These are phyloP conservation scores for Vireo griseus DNA, from an alignment of 2,797 vertebrate species.

Conservation along the genomic window DNA sequence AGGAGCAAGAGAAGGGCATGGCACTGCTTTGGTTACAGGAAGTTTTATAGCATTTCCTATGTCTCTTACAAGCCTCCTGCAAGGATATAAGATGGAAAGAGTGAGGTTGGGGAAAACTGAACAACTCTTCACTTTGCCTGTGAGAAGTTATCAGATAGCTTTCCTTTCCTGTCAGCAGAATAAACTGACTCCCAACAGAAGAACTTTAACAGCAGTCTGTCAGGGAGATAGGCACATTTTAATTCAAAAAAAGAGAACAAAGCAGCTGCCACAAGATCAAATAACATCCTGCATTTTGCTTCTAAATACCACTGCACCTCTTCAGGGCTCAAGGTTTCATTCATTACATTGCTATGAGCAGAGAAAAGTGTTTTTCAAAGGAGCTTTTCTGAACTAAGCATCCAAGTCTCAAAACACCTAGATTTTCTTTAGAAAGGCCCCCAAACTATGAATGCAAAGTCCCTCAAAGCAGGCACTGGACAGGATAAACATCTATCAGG, in stretches of 20 bases:
- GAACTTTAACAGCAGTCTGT: slow-evolving; percentile 65
- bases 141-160: neutral
- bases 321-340: slow-evolving; percentile 39
- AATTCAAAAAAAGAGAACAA: slow-evolving; percentile 13
- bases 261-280: slow-evolving; percentile 53
- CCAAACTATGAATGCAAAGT: neutral
- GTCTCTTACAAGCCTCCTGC: neutral
- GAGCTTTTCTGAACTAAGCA: slow-evolving; percentile 15
- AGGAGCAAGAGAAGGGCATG: neutral
- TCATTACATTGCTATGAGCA: slow-evolving; percentile 44
- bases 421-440: neutral
- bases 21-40: neutral
- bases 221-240: slow-evolving; percentile 55
- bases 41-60: neutral
- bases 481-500: neutral
- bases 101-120: neutral
- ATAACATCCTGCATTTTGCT: slow-evolving; percentile 32
- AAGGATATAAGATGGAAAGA: neutral
- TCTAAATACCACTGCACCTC: slow-evolving; percentile 30
- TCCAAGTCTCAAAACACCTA: slow-evolving; percentile 2
- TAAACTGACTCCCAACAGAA: slow-evolving; percentile 59
- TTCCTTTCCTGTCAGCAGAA: slow-evolving; percentile 21
- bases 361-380: slow-evolving; percentile 45
- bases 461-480: neutral
- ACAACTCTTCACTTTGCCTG: neutral